A percentile compares a stretch with the other conserved stretches of the same genome.
These are phyloP conservation scores for Chaetodon trifasciatus DNA, from an alignment of 2,797 vertebrate species.

Conservation along the genomic window DNA sequence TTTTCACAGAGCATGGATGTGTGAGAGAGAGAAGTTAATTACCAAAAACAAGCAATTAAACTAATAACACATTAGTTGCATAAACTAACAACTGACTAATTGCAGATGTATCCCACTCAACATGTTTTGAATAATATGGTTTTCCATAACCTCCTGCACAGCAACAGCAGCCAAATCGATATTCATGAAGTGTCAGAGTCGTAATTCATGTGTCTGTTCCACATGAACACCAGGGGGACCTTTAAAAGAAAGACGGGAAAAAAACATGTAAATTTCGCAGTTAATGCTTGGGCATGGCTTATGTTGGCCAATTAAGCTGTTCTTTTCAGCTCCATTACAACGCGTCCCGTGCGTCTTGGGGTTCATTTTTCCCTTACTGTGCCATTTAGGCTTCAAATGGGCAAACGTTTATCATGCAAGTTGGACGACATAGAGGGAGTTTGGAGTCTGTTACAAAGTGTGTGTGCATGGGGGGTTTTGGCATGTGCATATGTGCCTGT, in stretches of 20 bases:
- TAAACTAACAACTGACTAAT: slow-evolving; percentile 66
- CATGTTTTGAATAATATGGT: slow-evolving; percentile 65
- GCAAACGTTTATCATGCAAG: slow-evolving; percentile 65
- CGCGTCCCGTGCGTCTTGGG: slow-evolving; percentile 50
- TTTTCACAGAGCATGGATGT: slow-evolving; percentile 18
- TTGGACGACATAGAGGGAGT: slow-evolving; percentile 58
- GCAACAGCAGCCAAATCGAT: slow-evolving; percentile 71
- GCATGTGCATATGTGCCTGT: slow-evolving; percentile 18
- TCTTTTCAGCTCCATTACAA: slow-evolving; percentile 72
- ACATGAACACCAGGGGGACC: slow-evolving; percentile 58
- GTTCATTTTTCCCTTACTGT: slow-evolving; percentile 72
- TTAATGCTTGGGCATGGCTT: slow-evolving; percentile 64
- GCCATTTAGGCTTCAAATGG: slow-evolving; percentile 71
- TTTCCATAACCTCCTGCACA: slow-evolving; percentile 48
- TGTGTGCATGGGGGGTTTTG: slow-evolving; percentile 13
- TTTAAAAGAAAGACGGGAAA: slow-evolving; percentile 60
- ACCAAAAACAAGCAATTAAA: slow-evolving; percentile 67
- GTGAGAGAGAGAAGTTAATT: slow-evolving; percentile 43
- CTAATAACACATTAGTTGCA: slow-evolving; percentile 63
- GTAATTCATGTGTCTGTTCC: slow-evolving; percentile 68
- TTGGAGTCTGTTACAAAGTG: slow-evolving; percentile 51
- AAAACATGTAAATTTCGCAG: slow-evolving; percentile 71
- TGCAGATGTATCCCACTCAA: slow-evolving; percentile 56
- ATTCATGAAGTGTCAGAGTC: slow-evolving; percentile 66
- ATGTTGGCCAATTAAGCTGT: slow-evolving; percentile 70